Conservation (phyloP, 2,888 invertebrate genomes). For the Hirtodrosophila alboralis region DNA sequence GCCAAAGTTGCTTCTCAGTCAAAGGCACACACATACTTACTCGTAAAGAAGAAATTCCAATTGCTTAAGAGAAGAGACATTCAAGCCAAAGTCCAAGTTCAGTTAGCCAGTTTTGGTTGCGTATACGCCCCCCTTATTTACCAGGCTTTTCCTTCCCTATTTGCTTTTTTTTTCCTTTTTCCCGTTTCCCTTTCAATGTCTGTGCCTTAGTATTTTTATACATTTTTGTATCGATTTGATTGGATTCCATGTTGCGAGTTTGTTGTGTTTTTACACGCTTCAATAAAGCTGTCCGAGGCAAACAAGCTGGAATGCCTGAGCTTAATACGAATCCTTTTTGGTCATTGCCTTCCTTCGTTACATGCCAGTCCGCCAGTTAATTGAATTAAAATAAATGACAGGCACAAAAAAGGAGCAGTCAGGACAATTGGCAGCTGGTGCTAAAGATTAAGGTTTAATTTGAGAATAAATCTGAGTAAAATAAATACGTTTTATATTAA, state of each 20-base stretch:
- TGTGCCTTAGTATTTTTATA: conserved; percentile 7
- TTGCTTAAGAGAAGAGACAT: conserved; percentile 27
- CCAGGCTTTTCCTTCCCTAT: background rate
- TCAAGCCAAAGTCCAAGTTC: conserved; percentile 16
- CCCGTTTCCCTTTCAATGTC: background rate
- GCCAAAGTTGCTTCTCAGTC: conserved; percentile 44
- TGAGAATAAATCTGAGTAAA: too few species aligned
- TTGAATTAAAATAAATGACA: conserved; percentile 62
- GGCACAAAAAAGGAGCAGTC: conserved; percentile 27
- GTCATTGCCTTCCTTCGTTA: conserved; percentile 3
- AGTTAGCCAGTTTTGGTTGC: conserved; percentile 35
- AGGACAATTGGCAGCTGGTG: conserved; percentile 21
- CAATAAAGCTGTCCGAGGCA: conserved; percentile 47
- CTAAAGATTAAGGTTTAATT: too few species aligned
- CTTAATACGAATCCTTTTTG: conserved; percentile 30
- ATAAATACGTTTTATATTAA: too few species aligned
- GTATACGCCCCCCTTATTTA: conserved; percentile 44
- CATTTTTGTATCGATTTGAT: conserved; percentile 76
- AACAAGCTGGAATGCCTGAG: conserved; percentile 16
- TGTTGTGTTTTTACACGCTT: conserved; percentile 66
- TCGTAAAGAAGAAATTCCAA: conserved; percentile 53
- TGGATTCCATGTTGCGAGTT: conserved; percentile 67
- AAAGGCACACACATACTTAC: conserved; percentile 12
- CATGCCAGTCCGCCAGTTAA: conserved; percentile 45
- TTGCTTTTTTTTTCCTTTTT: background rate